A percentile compares a stretch with the other conserved stretches of the same genome.
These are phyloP conservation scores for Phalanger gymnotis DNA, from an alignment of 2,797 vertebrate genomes.

Conservation along the genomic window DNA sequence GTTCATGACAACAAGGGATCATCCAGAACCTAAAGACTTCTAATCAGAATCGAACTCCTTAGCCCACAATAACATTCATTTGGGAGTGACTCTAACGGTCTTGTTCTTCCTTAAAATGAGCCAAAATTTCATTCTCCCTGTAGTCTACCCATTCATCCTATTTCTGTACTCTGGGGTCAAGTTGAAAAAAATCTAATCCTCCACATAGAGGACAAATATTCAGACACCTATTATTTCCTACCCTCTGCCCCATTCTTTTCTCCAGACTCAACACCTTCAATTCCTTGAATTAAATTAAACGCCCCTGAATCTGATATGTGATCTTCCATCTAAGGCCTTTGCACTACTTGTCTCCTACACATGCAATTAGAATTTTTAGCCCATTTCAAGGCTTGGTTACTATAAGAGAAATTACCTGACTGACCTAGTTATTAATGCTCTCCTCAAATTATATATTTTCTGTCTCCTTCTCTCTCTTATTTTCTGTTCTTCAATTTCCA, in stretches of 20 bases:
- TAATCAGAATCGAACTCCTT: neutral
- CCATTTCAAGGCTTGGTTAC: neutral
- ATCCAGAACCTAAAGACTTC: neutral
- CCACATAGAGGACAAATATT: neutral
- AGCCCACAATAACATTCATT: neutral
- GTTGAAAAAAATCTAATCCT: neutral
- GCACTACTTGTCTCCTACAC: neutral
- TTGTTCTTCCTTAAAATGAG: neutral
- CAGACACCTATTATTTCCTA: neutral
- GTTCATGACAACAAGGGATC: neutral
- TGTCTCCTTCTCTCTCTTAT: neutral
- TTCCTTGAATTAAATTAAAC: neutral
- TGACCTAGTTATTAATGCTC: neutral
- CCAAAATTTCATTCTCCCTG: neutral
- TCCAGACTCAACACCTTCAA: neutral
- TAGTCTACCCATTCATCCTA: neutral
- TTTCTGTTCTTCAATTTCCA: neutral
- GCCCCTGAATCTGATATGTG: neutral
- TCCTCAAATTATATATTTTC: neutral
- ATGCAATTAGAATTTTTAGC: neutral
- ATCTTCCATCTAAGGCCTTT: neutral
- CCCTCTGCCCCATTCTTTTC: neutral
- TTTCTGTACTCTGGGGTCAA: neutral
- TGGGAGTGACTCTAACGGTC: neutral
- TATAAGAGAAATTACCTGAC: neutral